These are phyloP conservation scores for Xiphophorus couchianus DNA, from an alignment of 2,113 vertebrate species.

Conservation along the genomic window DNA sequence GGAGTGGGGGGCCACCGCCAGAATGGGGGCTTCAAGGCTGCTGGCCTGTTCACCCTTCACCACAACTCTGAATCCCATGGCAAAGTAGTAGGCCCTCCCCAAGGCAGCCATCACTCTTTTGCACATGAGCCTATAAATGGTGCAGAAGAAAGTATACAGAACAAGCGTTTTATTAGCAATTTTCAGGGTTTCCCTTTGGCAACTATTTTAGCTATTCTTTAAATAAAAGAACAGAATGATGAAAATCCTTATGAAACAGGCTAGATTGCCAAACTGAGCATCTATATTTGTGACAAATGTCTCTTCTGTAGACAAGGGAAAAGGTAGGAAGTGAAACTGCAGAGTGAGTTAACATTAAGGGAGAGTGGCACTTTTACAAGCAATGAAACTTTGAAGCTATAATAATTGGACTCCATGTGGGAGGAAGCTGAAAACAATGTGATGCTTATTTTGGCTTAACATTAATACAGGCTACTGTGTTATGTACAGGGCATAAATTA, in stretches of 20 bases:
- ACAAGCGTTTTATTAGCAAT: too few species aligned
- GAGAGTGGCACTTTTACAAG: neutral
- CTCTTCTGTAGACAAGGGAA: neutral
- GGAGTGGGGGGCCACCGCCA: conserved; percentile 93
- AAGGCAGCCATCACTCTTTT: conserved; percentile 77
- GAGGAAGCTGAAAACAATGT: neutral
- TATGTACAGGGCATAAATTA: neutral
- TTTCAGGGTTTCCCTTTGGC: too few species aligned
- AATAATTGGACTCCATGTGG: neutral
- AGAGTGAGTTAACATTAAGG: neutral
- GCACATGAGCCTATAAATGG: conserved; percentile 81
- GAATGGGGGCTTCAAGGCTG: conserved; percentile 86
- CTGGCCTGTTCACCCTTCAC: conserved; percentile 85
- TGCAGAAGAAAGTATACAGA: neutral
- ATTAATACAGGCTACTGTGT: neutral
- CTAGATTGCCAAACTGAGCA: conserved; percentile 26
- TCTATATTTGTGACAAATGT: neutral
- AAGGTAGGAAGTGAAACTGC: neutral
- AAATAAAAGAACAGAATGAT: neutral
- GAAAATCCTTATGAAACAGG: conserved; percentile 16
- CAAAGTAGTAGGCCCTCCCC: conserved; percentile 83
- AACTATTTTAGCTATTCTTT: too few species aligned
- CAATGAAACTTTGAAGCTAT: conserved; percentile 6
- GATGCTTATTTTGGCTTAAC: neutral
- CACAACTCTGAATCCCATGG: conserved; percentile 90